Evolutionary conservation across 2,113 vertebrate species (phyloP), one percentile per base, ranked within the genome.

Genomic region (Saguinus imperator): DNA sequence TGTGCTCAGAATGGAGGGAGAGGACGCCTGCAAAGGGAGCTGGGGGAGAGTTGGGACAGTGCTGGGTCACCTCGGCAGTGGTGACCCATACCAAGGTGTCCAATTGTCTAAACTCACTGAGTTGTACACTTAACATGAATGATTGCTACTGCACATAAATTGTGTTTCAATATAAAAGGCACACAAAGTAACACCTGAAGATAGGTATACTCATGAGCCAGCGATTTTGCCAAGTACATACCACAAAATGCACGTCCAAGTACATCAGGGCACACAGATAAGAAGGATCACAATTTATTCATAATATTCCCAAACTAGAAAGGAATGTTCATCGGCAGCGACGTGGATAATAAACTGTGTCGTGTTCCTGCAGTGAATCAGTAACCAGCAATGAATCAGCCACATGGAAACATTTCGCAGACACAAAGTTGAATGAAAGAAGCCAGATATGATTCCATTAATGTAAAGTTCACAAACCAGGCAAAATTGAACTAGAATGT

Each of bases 71-170:
- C 11, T 29, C 37, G 0, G 23, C 8, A 11, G 12, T 27, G 13
- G 1, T 3, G 48, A 57, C 14, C 5, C 7, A 18, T 0, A 37
- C 10, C 21, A 25, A 1, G 14, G 27, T 18, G 13, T 7, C 17
- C 40, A 32, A n/a, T 3, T 50, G 32, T 95, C 70, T 73, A 84
- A 64, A 90, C 20, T 48, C 86, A 45, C 0, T 6, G 27, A 61
- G 7, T 9, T 5, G 8, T 6, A 73, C 27, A 66, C n/a, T 70
- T 50, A 81, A 83, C 50, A 66, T 21, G 37, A 75, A 55, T 43
- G 85, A 23, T 45, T 27, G 35, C 27, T 76, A 48, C 6, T 2
- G 61, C 14, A 40, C 2, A 8, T 55, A 73, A 92, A 73, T 2
- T 73, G 6, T 20, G 40, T 58, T 48, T 94, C 81, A 70, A 14